Conservation (phyloP, 1,140 invertebrate genomes). For the Melanaphis sacchari region DNA sequence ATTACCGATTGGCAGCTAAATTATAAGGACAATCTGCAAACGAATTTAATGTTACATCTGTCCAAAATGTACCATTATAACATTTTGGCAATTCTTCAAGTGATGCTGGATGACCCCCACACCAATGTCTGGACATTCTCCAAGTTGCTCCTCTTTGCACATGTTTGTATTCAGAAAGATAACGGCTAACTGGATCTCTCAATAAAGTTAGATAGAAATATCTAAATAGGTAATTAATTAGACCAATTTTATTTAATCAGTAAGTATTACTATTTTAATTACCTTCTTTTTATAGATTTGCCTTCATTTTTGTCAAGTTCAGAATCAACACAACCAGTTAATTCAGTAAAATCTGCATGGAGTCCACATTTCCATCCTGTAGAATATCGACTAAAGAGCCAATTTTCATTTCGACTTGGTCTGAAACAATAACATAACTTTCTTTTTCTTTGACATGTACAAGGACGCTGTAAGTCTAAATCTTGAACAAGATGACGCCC, state of each 20-base stretch:
- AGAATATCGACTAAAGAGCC: slow-evolving; percentile 98
- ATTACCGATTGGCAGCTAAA: slow-evolving; percentile 82
- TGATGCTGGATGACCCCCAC: slow-evolving; percentile 81
- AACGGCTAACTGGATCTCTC: slow-evolving; percentile 87
- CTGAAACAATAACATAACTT: slow-evolving; percentile 93
- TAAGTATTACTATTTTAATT: slow-evolving; percentile 20
- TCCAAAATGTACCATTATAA: slow-evolving; percentile 74
- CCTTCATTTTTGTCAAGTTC: slow-evolving; percentile 88
- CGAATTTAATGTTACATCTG: slow-evolving; percentile 77
- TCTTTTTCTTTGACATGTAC: slow-evolving; percentile 81
- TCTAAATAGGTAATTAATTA: slow-evolving; percentile 62
- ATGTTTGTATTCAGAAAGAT: slow-evolving; percentile 93
- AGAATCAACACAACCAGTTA: slow-evolving; percentile 87
- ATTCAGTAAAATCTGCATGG: slow-evolving; percentile 97
- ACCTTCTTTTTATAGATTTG: slow-evolving; percentile 75
- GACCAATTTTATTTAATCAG: not conserved
- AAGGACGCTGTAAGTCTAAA: slow-evolving; percentile 87
- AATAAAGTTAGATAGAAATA: slow-evolving; percentile 98
- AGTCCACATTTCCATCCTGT: slow-evolving; percentile 99
- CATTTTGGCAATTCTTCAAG: slow-evolving; percentile 79
- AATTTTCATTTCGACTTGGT: slow-evolving; percentile 88
- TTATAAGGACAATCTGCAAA: slow-evolving; percentile 92
- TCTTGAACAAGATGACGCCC: slow-evolving; percentile 93
- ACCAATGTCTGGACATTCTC: slow-evolving; percentile 84
- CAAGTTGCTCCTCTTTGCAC: slow-evolving; percentile 98